Evolutionary conservation across 2,113 vertebrate genomes (phyloP), one percentile per base, ranked within the genome.

Genomic region (Cryptoleucopteryx plumbea): DNA sequence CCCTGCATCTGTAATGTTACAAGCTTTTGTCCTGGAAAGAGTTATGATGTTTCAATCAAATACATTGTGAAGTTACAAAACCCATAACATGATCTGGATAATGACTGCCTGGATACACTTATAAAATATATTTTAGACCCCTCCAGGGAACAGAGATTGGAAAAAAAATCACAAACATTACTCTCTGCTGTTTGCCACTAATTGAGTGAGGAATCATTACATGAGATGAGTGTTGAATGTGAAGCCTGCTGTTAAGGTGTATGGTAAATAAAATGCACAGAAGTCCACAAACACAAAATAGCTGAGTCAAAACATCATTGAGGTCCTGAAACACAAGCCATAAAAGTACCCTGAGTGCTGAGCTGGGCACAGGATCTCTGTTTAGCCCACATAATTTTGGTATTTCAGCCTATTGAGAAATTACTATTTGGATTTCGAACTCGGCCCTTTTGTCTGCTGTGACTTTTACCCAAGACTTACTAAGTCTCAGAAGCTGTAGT

Each of bases 11-110:
- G 88, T 96, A 98, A 97, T 56, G 93, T 96, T 97, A 97, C 94
- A 96, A 97, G 96, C 88, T 95, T 96, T 97, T 98, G 96, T 98
- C 97, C 97, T 94, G 94, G 94, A 96, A 97, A 96, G 97, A 97
- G 91, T 97, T 98, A 98, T 56, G 97, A 96, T 97, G 88, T 97
- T 98, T 98, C 96, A 96, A 96, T 97, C 56, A 86, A 97, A 97
- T 95, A 90, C 82, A 97, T 81, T 65, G 95, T 90, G 91, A 96
- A 97, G 93, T 97, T 97, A 98, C 93, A 97, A 97, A 98, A 90
- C 93, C 88, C 85, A 95, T 96, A 98, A 96, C 88, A 93, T 66
- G 84, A 97, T 96, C 81, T 93, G 87, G 94, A 96, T 94, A 96
- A 95, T 93, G 84, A 98, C 78, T 93, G 86, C 82, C 90, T 52